Conservation (phyloP, 2,797 vertebrate species). For the Pteronotus mesoamericanus region DNA sequence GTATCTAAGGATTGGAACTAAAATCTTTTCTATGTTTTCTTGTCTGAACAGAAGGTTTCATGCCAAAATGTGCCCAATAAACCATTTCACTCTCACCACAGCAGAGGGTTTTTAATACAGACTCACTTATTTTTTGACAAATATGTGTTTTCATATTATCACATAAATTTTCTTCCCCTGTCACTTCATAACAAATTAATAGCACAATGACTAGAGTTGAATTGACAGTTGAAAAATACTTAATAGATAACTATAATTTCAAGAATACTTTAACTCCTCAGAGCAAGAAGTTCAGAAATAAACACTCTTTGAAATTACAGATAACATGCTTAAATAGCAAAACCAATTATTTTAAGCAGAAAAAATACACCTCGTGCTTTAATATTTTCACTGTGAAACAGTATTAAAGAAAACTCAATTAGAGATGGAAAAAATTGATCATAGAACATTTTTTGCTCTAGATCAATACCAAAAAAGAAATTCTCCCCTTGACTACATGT, state of each 20-base stretch:
- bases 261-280: conserved; percentile 20
- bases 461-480: background rate
- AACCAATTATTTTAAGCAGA: conserved; percentile 42
- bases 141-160: conserved; percentile 55
- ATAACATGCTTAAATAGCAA: conserved; percentile 15
- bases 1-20: background rate
- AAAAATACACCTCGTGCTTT: background rate
- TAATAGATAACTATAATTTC: conserved; percentile 49
- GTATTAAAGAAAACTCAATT: conserved; percentile 59
- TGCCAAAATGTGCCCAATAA: conserved; percentile 23
- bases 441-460: background rate
- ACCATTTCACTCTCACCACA: background rate
- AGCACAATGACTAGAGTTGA: background rate
- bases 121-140: conserved; percentile 63
- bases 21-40: conserved; percentile 39
- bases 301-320: background rate
- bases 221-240: conserved; percentile 60
- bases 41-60: background rate
- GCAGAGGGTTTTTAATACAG: conserved; percentile 46
- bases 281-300: conserved; percentile 45
- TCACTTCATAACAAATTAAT: conserved; percentile 67
- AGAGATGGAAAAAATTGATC: conserved; percentile 1
- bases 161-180: conserved; percentile 57
- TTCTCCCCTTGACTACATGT: background rate
- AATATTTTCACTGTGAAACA: conserved; percentile 37